These are phyloP conservation scores for Actinemys pallida DNA, from an alignment of 2,113 vertebrate species.

Conservation along the genomic window DNA sequence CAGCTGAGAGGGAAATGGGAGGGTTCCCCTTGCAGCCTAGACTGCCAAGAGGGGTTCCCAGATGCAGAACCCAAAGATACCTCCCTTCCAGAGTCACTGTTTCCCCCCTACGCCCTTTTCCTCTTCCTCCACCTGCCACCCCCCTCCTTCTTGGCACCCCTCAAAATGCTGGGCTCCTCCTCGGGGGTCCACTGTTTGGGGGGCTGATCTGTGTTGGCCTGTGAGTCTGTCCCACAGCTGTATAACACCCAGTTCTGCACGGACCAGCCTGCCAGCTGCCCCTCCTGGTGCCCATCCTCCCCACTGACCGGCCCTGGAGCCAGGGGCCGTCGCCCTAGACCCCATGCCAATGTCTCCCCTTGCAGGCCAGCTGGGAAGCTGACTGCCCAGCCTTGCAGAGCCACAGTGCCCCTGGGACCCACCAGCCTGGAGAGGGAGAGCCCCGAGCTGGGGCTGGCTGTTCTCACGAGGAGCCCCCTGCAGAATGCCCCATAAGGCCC, in stretches of 20 bases:
- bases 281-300: neutral
- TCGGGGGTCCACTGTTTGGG: neutral
- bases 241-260: neutral
- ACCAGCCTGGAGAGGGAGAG: neutral
- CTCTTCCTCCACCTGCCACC: neutral
- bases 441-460: too few relatives aligned
- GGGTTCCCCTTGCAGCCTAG: accelerated
- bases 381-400: neutral
- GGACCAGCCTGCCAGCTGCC: neutral
- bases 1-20: neutral
- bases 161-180: neutral
- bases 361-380: neutral
- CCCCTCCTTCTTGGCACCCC: neutral
- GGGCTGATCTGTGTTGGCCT: neutral
- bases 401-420: neutral
- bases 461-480: too few relatives aligned
- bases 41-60: accelerated
- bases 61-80: neutral
- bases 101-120: accelerated
- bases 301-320: neutral
- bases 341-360: neutral
- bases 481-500: too few relatives aligned
- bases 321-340: neutral
- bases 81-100: neutral
- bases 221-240: too few relatives aligned